A percentile compares a stretch with the other conserved stretches of the same genome.
Evolutionary conservation across 2,113 vertebrate species (phyloP).

Genomic region (Nerophis ophidion): DNA sequence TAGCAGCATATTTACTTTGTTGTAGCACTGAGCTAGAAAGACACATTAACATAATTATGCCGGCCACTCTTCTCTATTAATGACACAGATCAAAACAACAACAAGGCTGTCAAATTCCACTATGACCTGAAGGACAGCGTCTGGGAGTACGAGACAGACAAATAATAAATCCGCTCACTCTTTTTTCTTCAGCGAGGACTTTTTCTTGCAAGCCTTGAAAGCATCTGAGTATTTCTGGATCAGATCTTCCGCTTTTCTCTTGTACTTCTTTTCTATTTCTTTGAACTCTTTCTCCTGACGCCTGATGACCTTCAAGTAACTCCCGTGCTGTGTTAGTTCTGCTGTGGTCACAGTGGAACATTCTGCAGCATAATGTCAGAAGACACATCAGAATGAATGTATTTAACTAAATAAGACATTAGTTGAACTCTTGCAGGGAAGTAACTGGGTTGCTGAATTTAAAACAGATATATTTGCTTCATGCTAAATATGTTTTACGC

Average conservation of each 20-base stretch:
- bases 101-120: conserved; percentile 11
- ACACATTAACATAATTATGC: conserved; percentile 32
- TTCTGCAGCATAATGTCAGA: conserved; percentile 60
- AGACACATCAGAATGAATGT: conserved; percentile 4
- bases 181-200: conserved; percentile 65
- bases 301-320: conserved; percentile 82
- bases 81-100: conserved; percentile 38
- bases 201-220: conserved; percentile 72
- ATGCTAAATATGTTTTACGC: conserved; percentile 14
- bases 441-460: conserved; percentile 8
- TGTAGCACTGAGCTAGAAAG: conserved; percentile 20
- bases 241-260: conserved; percentile 81
- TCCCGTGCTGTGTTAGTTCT: conserved; percentile 84
- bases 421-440: not conserved
- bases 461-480: conserved; percentile 34
- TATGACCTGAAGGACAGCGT: not conserved
- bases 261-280: conserved; percentile 79
- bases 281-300: conserved; percentile 88
- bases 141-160: not conserved
- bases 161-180: conserved; percentile 44
- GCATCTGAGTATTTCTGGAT: conserved; percentile 75
- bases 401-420: not conserved
- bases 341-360: conserved; percentile 73
- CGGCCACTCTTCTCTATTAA: conserved; percentile 27
- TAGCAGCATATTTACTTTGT: conserved; percentile 16